Percentiles rank a stretch among this genome's conserved stretches.
Conservation (phyloP, 2,888 invertebrate species). For the Eucera pruinosa region DNA sequence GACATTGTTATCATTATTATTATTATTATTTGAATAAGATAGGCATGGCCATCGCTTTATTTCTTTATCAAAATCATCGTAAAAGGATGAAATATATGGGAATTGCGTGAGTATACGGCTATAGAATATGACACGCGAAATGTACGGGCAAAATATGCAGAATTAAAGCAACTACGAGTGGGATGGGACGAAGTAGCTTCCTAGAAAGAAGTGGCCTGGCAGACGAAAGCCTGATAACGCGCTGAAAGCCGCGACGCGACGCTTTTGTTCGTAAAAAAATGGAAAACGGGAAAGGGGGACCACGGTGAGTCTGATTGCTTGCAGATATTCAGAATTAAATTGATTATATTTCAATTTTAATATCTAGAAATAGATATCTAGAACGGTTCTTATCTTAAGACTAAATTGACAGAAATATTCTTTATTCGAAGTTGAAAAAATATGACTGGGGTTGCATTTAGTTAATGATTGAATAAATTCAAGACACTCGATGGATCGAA, state of each 20-base stretch:
- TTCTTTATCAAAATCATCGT: constrained; percentile 26
- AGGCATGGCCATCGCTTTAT: constrained; percentile 36
- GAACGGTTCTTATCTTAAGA: too few species aligned
- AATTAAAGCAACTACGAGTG: constrained; percentile 51
- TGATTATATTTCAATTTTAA: too few species aligned
- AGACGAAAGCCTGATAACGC: constrained; percentile 35
- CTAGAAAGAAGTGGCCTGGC: constrained; percentile 18
- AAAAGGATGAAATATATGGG: not conserved
- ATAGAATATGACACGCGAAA: constrained; percentile 47
- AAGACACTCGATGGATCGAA: too few species aligned
- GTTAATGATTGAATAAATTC: too few species aligned
- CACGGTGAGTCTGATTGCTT: constrained; percentile 8
- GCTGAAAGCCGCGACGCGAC: constrained; percentile 29
- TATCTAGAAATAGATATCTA: too few species aligned
- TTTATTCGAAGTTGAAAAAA: too few species aligned
- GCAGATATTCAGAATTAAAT: not conserved
- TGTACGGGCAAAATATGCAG: constrained; percentile 51
- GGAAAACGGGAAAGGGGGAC: constrained; percentile 15
- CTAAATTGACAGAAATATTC: too few species aligned
- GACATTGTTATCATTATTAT: too few species aligned
- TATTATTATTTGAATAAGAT: too few species aligned
- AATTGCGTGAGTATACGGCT: constrained; percentile 9
- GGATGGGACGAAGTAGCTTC: constrained; percentile 29
- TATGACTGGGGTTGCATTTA: too few species aligned
- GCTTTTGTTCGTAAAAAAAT: constrained; percentile 45